These are phyloP conservation scores for Tiphia femorata DNA, from an alignment of 2,888 invertebrate genomes.

Conservation along the genomic window DNA sequence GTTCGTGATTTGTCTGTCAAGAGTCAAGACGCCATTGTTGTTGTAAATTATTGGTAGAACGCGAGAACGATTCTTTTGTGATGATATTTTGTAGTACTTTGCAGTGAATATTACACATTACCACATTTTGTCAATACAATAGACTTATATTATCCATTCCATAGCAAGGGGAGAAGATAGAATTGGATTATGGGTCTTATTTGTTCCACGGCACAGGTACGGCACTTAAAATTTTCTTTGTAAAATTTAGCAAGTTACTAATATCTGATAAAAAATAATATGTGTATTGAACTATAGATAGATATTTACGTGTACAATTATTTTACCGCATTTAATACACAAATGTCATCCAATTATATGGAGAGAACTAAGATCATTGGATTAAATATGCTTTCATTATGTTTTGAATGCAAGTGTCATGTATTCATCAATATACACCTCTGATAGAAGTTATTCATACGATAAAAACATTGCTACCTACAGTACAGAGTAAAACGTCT, in stretches of 20 bases:
- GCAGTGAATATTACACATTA: too few relatives aligned
- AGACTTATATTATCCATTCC: too few relatives aligned
- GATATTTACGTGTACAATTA: background rate
- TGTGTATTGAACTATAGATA: background rate
- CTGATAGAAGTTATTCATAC: too few relatives aligned
- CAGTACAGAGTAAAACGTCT: too few relatives aligned
- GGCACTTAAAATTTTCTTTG: background rate
- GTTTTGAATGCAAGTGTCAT: too few relatives aligned
- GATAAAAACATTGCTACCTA: too few relatives aligned
- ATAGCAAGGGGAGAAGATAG: background rate
- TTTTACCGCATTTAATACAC: background rate
- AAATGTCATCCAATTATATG: background rate
- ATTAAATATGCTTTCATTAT: background rate
- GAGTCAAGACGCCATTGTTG: slow-evolving; percentile 40
- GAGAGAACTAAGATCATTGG: background rate
- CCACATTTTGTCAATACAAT: too few relatives aligned
- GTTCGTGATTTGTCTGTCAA: slow-evolving; percentile 1
- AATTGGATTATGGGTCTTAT: slow-evolving; percentile 56
- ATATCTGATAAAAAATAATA: too few relatives aligned
- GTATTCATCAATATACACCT: too few relatives aligned
- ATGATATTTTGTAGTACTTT: slow-evolving; percentile 6
- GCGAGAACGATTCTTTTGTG: background rate
- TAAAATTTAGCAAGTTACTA: too few relatives aligned
- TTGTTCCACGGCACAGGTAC: slow-evolving; percentile 64
- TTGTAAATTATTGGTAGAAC: slow-evolving; percentile 12